Evolutionary conservation across 2,888 invertebrate genomes (phyloP).

Genomic region (Phania funesta): DNA sequence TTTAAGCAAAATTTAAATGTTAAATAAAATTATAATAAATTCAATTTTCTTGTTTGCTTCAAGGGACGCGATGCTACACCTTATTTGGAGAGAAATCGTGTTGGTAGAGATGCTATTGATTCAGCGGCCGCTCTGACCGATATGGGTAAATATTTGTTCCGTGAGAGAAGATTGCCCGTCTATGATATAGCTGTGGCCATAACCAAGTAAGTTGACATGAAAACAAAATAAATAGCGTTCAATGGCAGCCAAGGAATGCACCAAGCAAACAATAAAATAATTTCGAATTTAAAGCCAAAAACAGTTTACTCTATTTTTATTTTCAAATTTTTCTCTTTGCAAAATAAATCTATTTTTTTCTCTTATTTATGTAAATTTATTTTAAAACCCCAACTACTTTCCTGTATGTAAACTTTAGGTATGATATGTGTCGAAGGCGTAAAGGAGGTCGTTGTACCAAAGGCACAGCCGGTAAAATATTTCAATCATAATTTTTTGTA

Average conservation of each 20-base stretch:
- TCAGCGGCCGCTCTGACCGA: constrained; percentile 96
- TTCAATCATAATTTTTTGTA: constrained; percentile 44
- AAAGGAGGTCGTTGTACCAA: constrained; percentile 98
- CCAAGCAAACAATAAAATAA: background rate
- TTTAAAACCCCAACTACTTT: constrained; percentile 43
- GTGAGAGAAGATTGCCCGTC: constrained; percentile 94
- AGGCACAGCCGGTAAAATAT: constrained; percentile 96
- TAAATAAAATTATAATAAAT: constrained; percentile 33
- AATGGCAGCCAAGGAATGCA: background rate
- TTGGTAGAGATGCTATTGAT: constrained; percentile 96
- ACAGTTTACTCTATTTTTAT: background rate
- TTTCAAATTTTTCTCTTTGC: constrained; percentile 5
- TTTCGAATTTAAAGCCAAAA: background rate
- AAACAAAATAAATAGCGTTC: background rate
- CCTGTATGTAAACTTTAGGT: constrained; percentile 84
- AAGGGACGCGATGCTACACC: constrained; percentile 97
- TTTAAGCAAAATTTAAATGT: constrained; percentile 29
- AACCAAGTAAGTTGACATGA: constrained; percentile 89
- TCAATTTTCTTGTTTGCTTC: constrained; percentile 22
- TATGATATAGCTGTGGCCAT: constrained; percentile 98
- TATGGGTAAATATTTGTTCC: constrained; percentile 98
- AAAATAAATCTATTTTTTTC: constrained; percentile 23
- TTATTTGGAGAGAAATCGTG: constrained; percentile 95
- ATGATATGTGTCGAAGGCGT: constrained; percentile 98
- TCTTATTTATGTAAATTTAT: constrained; percentile 21